phyloP scores from a whole-genome alignment of 1,140 invertebrate genomes.

The Bombus superbus region DNA sequence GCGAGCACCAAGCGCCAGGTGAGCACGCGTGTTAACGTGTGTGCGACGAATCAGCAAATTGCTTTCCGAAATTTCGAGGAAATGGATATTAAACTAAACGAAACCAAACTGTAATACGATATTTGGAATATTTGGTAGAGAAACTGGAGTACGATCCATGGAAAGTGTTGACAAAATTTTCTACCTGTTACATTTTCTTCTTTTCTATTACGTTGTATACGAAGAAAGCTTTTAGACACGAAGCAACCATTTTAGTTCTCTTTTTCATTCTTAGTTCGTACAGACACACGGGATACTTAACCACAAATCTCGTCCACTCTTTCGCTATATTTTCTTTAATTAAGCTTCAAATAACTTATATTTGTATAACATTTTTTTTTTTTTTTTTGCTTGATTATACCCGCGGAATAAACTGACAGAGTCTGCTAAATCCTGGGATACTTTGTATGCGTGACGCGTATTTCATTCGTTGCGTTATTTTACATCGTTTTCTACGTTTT shows the following conservation, averaged over 20 bases:
- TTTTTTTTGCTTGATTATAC: no score
- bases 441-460: background rate
- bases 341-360: no score
- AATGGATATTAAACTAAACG: background rate
- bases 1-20: background rate
- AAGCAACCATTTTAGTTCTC: background rate
- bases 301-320: no score
- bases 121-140: background rate
- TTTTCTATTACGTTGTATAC: background rate
- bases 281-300: no score
- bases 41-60: constrained; percentile 10
- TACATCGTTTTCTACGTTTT: background rate
- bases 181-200: no score
- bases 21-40: background rate
- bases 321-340: no score
- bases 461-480: background rate
- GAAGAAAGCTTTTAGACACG: background rate
- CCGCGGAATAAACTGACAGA: no score
- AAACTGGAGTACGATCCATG: background rate
- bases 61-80: constrained; percentile 9
- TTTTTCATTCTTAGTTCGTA: background rate
- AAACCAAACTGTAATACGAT: background rate
- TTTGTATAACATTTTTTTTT: no score
- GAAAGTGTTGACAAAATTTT: background rate
- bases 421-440: no score